Base-by-base conservation (phyloP, 2,113 vertebrate species). In the Variabilichromis moorii region DNA sequence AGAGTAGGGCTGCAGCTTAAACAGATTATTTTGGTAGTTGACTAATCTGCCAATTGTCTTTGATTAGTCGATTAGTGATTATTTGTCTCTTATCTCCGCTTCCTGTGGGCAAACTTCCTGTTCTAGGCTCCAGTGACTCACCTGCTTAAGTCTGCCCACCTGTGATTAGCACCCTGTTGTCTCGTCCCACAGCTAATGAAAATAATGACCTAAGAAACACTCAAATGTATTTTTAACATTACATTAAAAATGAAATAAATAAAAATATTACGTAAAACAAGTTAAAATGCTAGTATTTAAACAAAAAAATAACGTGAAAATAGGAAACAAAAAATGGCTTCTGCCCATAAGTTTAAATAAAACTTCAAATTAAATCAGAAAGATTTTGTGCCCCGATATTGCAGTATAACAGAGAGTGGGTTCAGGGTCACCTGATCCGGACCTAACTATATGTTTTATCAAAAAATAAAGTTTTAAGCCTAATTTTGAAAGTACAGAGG, bases 311-410 rank as follows among this genome's bases (percentile, higher is more conserved):
- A 63, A 3, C 0, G 2, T 19, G 28, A 28, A 63, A 63, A 63
- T 19, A 63, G 28, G 9, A 63, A 63, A 63, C 59, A 33, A 63
- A 33, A 63, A 61, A 33, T 61, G 57, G 9, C 16, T 61, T 61
- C 28, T 33, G 28, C 0, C 57, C 16, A 61, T 19, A 19, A 33
- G 9, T 63, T 63, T 33, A 63, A 35, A 63, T 63, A 63, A 63
- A 63, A 0, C 31, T 35, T 35, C 59, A 63, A 63, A 35, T 63
- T 63, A 35, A 63, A 63, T 63, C 17, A 63, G 31, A 63, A 63
- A n/a, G 17, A 63, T 35, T n/a, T 33, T 35, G 4, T 35, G 0
- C 9, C 17, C 0, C 2, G 0, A n/a, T 35, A 2, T 63, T 63
- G 59, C 17, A 63, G 31, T 35, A 63, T 0, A 35, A 63, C 17